Evolutionary conservation across 2,797 vertebrate species (phyloP), one percentile per base, ranked within the genome.

Genomic region (Geotrypetes seraphini): DNA sequence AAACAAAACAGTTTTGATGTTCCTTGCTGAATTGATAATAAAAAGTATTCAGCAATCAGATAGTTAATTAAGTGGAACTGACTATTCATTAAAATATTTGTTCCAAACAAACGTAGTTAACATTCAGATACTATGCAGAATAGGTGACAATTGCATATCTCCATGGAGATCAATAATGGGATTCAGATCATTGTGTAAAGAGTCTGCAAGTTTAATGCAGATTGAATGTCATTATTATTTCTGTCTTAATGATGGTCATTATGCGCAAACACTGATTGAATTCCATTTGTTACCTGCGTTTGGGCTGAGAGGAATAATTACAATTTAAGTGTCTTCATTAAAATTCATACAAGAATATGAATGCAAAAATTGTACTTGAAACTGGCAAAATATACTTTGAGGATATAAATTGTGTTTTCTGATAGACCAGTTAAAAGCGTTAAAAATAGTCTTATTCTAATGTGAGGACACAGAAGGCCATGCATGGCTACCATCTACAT

Each of bases 201-300:
- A 91, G 90, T 90, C 88, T 89, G 87, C 87, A 88, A 91, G 90
- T 94, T 93, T 95, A 96, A 97, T 94, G 92, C 92, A 89, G 92
- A 96, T 89, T 96, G 90, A 93, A 96, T 96, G 92, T 95, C 92
- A 93, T 97, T 95, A 96, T 97, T 97, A 96, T 96, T 96, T 96
- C 90, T 91, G 88, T 92, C 86, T 92, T 99, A 96, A 99, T 96
- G 92, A 97, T 89, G 91, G 89, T 95, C 92, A 97, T 97, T 97
- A 99, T 96, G 92, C 91, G 83, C 74, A 86, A 92, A 91, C 90
- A 93, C 92, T 97, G 93, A 97, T 97, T 99, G 90, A 92, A 96
- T 95, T 97, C 89, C 90, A 98, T 97, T 97, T 98, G 90, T 97
- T 98, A 95, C 93, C 92, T 96, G 86, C 88, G 84, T 96, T 97